A percentile compares a stretch with the other conserved stretches of the same genome.
Conservation (phyloP, 2,113 vertebrate species). For the Tragelaphus strepsiceros region DNA sequence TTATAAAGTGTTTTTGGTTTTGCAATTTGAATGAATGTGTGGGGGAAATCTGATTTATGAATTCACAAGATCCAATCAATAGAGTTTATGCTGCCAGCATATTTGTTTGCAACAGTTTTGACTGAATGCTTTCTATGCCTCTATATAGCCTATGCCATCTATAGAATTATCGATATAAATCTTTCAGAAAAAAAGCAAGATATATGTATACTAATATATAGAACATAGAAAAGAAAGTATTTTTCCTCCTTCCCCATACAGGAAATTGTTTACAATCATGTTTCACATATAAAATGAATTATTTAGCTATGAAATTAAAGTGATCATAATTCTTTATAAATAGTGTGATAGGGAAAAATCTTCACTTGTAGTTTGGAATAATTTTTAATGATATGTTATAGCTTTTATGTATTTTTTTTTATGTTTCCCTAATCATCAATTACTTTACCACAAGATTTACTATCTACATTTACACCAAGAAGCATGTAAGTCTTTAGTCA, state of each 20-base stretch:
- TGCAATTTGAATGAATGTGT: not conserved
- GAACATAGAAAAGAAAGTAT: not conserved
- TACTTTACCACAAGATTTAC: not conserved
- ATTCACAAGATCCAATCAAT: not conserved
- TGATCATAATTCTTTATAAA: not conserved
- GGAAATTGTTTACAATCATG: not conserved
- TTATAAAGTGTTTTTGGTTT: not conserved
- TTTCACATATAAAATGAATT: not conserved
- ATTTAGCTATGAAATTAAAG: not conserved
- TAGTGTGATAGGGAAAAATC: not conserved
- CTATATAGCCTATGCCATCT: not conserved
- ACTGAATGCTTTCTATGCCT: not conserved
- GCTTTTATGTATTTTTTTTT: too few relatives aligned
- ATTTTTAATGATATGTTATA: too few relatives aligned
- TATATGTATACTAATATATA: not conserved
- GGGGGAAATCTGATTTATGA: not conserved
- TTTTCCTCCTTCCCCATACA: not conserved
- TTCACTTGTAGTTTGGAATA: too few relatives aligned
- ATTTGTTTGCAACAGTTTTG: conserved; percentile 38
- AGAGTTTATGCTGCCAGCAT: conserved; percentile 15
- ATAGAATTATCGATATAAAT: not conserved
- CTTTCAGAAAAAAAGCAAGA: not conserved
- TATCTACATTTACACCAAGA: not conserved
- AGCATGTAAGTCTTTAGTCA: not conserved
- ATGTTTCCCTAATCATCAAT: not conserved